These are phyloP conservation scores for Ophion slaviceki DNA, from an alignment of 2,888 invertebrate species.

Conservation along the genomic window DNA sequence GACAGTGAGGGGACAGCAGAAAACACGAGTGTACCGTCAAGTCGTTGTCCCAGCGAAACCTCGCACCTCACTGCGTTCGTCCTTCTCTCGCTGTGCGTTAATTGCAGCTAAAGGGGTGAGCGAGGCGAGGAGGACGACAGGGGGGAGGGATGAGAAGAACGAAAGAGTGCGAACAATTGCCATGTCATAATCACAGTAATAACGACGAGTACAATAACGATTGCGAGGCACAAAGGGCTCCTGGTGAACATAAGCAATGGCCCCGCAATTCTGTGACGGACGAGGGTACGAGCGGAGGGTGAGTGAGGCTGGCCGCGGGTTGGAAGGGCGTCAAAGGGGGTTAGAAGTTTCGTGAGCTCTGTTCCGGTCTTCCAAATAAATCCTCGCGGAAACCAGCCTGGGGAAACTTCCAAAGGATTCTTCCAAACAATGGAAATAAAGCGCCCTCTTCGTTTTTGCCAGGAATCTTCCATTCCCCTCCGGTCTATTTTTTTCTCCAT, in stretches of 20 bases:
- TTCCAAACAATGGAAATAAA: constrained; percentile 56
- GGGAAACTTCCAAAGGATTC: constrained; percentile 62
- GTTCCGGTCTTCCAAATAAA: constrained; percentile 64
- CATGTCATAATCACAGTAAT: constrained; percentile 60
- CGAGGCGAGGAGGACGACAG: background rate
- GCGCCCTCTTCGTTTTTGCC: constrained; percentile 31
- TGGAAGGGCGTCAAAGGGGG: background rate
- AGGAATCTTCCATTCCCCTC: constrained; percentile 32
- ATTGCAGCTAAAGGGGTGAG: constrained; percentile 48
- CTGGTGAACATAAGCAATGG: constrained; percentile 59
- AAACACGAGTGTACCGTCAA: constrained; percentile 12
- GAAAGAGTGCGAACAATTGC: constrained; percentile 52
- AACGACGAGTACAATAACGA: constrained; percentile 64
- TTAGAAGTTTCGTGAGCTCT: constrained; percentile 47
- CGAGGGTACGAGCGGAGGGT: constrained; percentile 1
- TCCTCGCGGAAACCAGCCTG: constrained; percentile 61
- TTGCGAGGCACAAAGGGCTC: constrained; percentile 58
- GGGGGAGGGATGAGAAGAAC: background rate
- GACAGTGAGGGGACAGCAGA: background rate
- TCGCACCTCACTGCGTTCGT: constrained; percentile 47
- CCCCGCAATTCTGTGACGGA: constrained; percentile 34
- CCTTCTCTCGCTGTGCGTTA: constrained; percentile 50
- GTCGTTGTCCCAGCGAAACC: constrained; percentile 45
- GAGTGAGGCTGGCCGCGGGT: background rate
- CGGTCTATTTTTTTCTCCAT: constrained; percentile 4